These are phyloP conservation scores for Plotosus lineatus DNA, from an alignment of 2,113 vertebrate species.

Conservation along the genomic window DNA sequence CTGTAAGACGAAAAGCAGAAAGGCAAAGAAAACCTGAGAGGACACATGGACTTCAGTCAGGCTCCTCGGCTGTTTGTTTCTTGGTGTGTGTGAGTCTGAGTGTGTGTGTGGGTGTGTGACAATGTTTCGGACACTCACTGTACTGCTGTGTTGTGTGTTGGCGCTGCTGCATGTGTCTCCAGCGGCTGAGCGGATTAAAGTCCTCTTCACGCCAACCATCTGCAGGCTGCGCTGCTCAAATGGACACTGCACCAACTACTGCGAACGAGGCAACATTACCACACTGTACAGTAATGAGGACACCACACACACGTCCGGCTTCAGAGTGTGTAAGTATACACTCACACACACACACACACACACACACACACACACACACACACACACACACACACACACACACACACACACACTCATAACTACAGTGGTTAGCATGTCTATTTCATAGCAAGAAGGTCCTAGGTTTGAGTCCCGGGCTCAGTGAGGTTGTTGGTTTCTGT, in stretches of 20 bases:
- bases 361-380: slow-evolving; percentile 56
- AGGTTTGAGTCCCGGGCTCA: no score
- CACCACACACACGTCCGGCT: slow-evolving; percentile 75
- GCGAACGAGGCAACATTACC: slow-evolving; percentile 88
- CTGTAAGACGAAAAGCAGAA: slow-evolving; percentile 14
- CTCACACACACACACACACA: slow-evolving; percentile 14
- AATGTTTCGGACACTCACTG: slow-evolving; percentile 61
- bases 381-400: slow-evolving; percentile 21
- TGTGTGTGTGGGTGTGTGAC: slow-evolving; percentile 41
- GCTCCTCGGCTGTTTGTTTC: not conserved
- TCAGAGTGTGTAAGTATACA: slow-evolving; percentile 89
- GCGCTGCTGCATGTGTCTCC: slow-evolving; percentile 53
- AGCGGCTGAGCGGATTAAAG: slow-evolving; percentile 79
- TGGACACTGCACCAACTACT: slow-evolving; percentile 85
- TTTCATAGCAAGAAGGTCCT: no score
- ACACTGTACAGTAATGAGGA: slow-evolving; percentile 84
- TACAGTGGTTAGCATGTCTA: no score
- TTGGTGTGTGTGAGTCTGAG: slow-evolving; percentile 7
- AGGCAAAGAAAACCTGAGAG: slow-evolving; percentile 10
- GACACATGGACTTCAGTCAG: slow-evolving; percentile 20
- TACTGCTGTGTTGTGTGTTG: slow-evolving; percentile 57
- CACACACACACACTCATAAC: not conserved
- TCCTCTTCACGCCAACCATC: slow-evolving; percentile 93
- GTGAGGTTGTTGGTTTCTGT: no score
- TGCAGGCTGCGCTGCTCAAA: slow-evolving; percentile 87